Conservation (phyloP, 2,797 vertebrate genomes). For the Artibeus lituratus region DNA sequence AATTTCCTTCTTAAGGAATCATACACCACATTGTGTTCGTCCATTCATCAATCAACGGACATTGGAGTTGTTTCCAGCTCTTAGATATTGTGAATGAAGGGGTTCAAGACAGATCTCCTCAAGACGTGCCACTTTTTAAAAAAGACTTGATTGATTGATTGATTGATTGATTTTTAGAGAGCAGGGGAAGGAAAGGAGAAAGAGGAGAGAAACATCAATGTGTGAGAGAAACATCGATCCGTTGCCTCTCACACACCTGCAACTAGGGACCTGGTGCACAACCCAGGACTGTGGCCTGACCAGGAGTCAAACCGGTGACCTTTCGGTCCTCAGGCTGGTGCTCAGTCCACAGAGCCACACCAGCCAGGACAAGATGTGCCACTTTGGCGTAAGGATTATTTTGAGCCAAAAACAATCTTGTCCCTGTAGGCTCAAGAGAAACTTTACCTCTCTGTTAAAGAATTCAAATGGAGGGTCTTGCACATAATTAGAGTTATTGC, state of each 20-base stretch:
- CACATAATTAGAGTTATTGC: background rate
- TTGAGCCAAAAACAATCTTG: no score
- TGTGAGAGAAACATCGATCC: background rate
- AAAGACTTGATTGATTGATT: background rate
- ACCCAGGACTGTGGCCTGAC: no score
- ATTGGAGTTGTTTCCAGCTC: background rate
- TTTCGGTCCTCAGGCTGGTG: no score
- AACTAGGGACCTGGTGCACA: no score
- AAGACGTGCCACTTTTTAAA: background rate
- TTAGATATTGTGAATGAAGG: background rate
- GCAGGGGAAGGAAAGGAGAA: background rate
- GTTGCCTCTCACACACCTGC: no score
- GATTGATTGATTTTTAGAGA: background rate
- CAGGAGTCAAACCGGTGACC: no score
- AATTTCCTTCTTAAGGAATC: background rate
- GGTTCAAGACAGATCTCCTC: background rate
- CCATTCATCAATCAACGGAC: background rate
- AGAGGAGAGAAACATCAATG: background rate
- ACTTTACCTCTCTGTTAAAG: background rate
- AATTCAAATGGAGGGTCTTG: background rate
- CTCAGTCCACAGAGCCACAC: no score
- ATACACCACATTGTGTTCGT: background rate
- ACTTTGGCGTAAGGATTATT: no score
- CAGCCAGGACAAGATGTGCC: no score
- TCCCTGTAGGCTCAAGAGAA: background rate